Base-by-base conservation (phyloP, 2,888 invertebrate species). In the Oxyteleia sp. region DNA sequence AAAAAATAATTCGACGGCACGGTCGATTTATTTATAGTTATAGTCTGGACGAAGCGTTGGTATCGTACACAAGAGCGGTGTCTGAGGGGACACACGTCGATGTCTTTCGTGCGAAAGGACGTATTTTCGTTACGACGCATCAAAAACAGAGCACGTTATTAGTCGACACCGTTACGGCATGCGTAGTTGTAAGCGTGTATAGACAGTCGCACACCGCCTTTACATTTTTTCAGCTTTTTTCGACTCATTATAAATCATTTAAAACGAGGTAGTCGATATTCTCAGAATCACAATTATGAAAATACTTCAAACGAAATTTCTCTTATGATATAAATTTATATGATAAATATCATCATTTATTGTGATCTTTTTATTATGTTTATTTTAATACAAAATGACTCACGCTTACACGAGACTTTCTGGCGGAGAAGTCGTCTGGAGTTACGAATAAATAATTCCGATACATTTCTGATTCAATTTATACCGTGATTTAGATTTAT, bases 81-180 rank as follows among this genome's bases (percentile, higher is more conserved):
- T 64, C 43, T 43, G 57, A 55, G 68, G 55, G 43, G 55, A 61
- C 32, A 51, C 32, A 49, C 55, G 68, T 76, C 71, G 75, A 75
- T 75, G 80, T 84, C 69, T 69, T 71, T 79, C 76, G 78, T 82
- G 84, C 76, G 84, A 89, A 87, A 87, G 88, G 86, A 86, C 86
- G 86, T 89, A 88, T 87, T 88, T 89, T 88, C 83, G 87, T 87
- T 87, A 29, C 87, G 86, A 81, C 85, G 81, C 87, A 86, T 88
- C 79, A 75, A 84, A 81, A 81, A 78, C 76, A 45, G 63, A 72
- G 72, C 72, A 26, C 68, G 43, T 78, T 75, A 81, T 84, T 80
- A 72, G 71, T 66, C 32, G 69, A 71, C 61, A 80, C 74, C 45
- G 64, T 79, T 69, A 55, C 74, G 47, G 61, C 61, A 38, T n/a